Evolutionary conservation across 2,888 invertebrate species (phyloP), one percentile per base, ranked within the genome.

Genomic region (Noctua pronuba): DNA sequence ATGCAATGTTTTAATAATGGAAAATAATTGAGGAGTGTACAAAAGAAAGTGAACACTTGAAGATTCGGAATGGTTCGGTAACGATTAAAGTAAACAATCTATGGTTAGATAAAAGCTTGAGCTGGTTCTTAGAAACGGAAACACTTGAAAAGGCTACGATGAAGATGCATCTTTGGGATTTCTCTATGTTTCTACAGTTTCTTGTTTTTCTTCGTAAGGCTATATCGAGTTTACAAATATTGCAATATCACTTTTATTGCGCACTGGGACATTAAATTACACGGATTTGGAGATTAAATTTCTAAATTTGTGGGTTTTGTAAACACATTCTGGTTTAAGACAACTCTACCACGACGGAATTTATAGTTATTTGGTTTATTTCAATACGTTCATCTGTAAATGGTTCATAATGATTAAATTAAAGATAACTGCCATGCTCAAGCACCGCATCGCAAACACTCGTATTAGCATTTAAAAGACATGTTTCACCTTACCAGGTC

Each of bases 1-100:
- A 86, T 55, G 68, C 62, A 87, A 87, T 77, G 68, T 72, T 79
- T 73, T 65, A 76, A 83, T 80, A 79, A 87, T 80, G n/a, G 68
- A 79, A 78, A 80, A 80, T 84, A 80, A 86, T 82, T 84, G 83
- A 75, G 70, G 52, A 67, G 55, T 67, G 60, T 68, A 85, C 70
- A 82, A 77, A 85, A 71, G 83, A 85, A 79, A 83, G 79, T 73
- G 38, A 75, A 69, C 38, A 74, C 67, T 78, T 73, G 62, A 76
- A 75, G 62, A 75, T 73, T 83, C 8, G 64, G 55, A 73, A 75
- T 83, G 69, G 73, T 80, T 77, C 66, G 75, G 73, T 76, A 79
- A 78, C 60, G 52, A 74, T n/a, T 82, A 58, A 60, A 52, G 38
- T 77, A 69, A 77, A 79, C 55, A 77, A 60, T 55, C 31, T 65